phyloP scores from a whole-genome alignment of 2,888 invertebrate species.

The Pecten maximus region DNA sequence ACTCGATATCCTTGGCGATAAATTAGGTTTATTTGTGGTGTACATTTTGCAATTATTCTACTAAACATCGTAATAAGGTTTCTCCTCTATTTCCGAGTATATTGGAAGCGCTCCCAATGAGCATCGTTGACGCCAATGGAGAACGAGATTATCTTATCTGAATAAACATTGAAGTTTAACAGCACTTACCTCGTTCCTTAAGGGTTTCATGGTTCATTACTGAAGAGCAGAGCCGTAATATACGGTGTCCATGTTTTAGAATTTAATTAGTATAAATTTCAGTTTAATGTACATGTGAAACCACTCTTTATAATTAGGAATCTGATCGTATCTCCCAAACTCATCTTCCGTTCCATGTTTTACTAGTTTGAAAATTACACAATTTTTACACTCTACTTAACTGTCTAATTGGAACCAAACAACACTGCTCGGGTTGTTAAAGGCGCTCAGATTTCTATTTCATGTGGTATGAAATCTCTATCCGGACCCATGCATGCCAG shows the following conservation, averaged over 20 bases:
- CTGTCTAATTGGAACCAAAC: background rate
- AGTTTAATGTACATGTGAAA: constrained; percentile 12
- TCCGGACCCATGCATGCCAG: background rate
- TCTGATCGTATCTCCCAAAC: background rate
- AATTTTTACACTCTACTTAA: background rate
- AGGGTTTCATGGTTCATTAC: background rate
- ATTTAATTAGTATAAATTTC: constrained; percentile 29
- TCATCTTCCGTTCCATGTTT: background rate
- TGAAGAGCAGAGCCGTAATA: background rate
- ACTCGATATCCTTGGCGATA: background rate
- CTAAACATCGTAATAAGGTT: constrained; percentile 2
- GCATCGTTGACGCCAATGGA: background rate
- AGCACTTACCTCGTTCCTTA: background rate
- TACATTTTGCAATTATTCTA: background rate
- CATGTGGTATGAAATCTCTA: background rate
- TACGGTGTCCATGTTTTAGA: background rate
- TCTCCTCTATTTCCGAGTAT: background rate
- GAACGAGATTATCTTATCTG: background rate
- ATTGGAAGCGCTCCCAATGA: background rate
- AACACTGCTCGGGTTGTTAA: background rate
- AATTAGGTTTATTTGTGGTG: background rate
- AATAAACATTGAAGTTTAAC: background rate
- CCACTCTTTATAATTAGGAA: constrained; percentile 22
- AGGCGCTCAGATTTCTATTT: background rate
- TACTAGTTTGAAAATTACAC: background rate